phyloP scores from a whole-genome alignment of 2,113 vertebrate genomes.

The Eulacestoma nigropectus region DNA sequence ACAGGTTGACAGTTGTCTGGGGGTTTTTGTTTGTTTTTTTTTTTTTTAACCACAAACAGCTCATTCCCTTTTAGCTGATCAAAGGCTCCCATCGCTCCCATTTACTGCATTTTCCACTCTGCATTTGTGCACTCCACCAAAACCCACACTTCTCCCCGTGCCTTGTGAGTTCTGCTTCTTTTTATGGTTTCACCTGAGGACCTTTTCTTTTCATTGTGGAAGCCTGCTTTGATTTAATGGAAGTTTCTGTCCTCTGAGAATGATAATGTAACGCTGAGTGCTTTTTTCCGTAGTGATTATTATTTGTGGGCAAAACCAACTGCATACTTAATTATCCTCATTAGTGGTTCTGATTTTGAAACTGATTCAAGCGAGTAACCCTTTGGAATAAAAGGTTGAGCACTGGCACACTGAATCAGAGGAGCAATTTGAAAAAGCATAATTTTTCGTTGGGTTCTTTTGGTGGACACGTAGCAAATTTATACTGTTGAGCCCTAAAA shows the following conservation, averaged over 20 bases:
- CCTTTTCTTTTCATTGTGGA: slow-evolving; percentile 22
- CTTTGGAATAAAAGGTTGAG: slow-evolving; percentile 36
- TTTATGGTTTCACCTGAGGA: not conserved
- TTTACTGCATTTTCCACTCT: not conserved
- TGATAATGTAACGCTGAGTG: not conserved
- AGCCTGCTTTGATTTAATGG: slow-evolving; percentile 47
- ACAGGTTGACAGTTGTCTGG: not conserved
- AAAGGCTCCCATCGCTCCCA: not conserved
- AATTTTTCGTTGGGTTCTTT: not conserved
- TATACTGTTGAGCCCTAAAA: not conserved
- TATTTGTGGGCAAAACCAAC: slow-evolving; percentile 49
- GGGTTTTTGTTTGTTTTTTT: accelerated
- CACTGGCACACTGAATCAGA: not conserved
- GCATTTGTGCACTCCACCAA: not conserved
- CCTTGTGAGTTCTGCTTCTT: not conserved
- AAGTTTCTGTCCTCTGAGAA: slow-evolving; percentile 14
- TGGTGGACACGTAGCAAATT: not conserved
- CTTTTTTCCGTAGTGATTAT: not conserved
- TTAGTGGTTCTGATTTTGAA: slow-evolving; percentile 55
- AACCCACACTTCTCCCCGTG: not conserved
- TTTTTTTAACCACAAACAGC: not conserved
- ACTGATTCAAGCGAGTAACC: not conserved
- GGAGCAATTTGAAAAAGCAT: not conserved
- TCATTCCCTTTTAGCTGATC: not conserved
- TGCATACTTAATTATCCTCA: slow-evolving; percentile 59